These are phyloP conservation scores for Threskiornis aethiopicus DNA, from an alignment of 2,797 vertebrate genomes.

Conservation along the genomic window DNA sequence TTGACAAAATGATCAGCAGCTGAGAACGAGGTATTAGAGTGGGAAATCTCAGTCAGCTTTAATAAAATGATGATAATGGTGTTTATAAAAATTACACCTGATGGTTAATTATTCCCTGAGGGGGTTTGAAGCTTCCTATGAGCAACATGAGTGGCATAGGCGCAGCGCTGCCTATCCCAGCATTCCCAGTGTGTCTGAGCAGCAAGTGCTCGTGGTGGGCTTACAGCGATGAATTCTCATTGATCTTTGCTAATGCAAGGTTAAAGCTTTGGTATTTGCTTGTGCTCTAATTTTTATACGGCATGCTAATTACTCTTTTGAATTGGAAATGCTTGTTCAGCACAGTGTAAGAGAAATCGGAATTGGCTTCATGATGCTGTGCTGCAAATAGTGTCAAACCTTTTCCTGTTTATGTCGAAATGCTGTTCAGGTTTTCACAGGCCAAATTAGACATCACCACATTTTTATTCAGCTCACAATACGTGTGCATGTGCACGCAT, in stretches of 20 bases:
- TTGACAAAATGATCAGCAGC: not conserved
- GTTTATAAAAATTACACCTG: not conserved
- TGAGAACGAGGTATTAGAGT: not conserved
- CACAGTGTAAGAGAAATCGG: not conserved
- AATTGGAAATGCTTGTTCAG: constrained; percentile 25
- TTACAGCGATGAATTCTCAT: not conserved
- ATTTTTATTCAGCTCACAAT: not conserved
- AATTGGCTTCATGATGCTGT: not conserved
- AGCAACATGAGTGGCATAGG: not conserved
- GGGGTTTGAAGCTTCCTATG: not conserved
- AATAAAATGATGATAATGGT: not conserved
- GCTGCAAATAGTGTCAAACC: not conserved
- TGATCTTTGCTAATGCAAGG: constrained; percentile 48
- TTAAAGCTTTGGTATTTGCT: constrained; percentile 52
- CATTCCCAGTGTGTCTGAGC: not conserved
- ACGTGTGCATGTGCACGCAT: not conserved
- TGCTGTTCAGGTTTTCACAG: constrained; percentile 46
- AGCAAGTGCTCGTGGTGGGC: not conserved
- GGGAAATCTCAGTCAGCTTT: not conserved
- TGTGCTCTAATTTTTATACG: not conserved
- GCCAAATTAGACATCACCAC: constrained; percentile 23
- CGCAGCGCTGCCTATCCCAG: not conserved
- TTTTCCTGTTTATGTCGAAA: not conserved
- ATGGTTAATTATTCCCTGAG: not conserved
- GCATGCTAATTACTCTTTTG: constrained; percentile 23